Percentiles rank a stretch among this genome's conserved stretches.
Evolutionary conservation across 2,113 vertebrate genomes (phyloP).

Genomic region (Muntiacus muntjak): DNA sequence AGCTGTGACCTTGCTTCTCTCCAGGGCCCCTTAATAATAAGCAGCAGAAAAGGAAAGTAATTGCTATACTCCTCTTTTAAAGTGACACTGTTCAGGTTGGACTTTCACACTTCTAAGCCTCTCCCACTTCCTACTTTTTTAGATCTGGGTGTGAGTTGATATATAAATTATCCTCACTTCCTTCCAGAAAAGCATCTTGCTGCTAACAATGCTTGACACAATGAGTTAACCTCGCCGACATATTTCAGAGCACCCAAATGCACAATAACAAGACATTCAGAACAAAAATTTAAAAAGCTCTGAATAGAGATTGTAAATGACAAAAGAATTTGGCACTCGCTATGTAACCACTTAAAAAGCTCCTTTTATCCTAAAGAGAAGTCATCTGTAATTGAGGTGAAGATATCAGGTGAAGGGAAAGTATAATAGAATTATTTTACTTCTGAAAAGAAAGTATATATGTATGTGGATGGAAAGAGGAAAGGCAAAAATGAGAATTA

Average conservation of each 20-base stretch:
- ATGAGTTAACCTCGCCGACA: background rate
- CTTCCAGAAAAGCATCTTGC: background rate
- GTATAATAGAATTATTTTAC: background rate
- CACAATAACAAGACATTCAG: background rate
- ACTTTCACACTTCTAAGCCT: background rate
- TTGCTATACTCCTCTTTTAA: background rate
- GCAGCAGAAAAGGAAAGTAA: background rate
- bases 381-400: background rate
- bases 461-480: background rate
- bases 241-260: background rate
- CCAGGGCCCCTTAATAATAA: background rate
- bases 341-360: background rate
- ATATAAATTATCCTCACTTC: background rate
- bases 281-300: background rate
- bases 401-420: background rate
- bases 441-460: background rate
- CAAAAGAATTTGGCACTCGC: background rate
- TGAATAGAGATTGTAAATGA: background rate
- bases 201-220: background rate
- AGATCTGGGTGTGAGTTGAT: background rate
- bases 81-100: background rate
- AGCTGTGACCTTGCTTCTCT: background rate
- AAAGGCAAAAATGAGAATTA: background rate
- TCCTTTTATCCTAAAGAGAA: background rate
- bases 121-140: background rate